Percentiles rank a stretch among this genome's conserved stretches.
Evolutionary conservation across 37 sponge, comb jelly and placozoan species (phyloP).

Genomic region (Beroe forskalii): DNA sequence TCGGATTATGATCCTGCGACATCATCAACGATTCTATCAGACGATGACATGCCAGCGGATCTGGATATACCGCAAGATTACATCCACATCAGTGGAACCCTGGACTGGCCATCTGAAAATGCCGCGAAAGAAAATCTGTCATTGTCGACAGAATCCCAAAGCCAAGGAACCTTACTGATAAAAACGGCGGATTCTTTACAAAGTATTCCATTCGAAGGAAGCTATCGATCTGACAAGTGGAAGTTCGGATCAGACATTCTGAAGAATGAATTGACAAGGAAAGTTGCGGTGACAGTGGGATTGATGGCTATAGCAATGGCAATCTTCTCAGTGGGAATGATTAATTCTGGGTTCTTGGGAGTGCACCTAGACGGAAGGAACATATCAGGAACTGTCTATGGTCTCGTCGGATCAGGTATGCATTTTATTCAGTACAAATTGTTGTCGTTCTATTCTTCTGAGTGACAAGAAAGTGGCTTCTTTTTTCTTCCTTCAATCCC

Average conservation of each 20-base stretch:
- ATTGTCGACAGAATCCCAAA: too few relatives aligned
- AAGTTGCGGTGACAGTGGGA: background rate
- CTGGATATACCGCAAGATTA: background rate
- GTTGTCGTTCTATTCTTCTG: background rate
- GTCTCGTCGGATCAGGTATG: conserved; percentile 59
- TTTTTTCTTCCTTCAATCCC: too few relatives aligned
- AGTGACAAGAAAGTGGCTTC: too few relatives aligned
- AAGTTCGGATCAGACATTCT: background rate
- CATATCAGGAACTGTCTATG: conserved; percentile 55
- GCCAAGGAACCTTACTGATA: too few relatives aligned
- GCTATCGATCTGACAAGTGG: background rate
- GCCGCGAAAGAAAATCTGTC: background rate
- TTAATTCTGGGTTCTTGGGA: conserved; percentile 49
- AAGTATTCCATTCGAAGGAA: too few relatives aligned
- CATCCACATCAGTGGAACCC: background rate
- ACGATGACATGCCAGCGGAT: background rate
- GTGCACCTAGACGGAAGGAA: conserved; percentile 37
- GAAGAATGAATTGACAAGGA: background rate
- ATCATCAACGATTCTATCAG: background rate
- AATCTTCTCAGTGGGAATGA: background rate
- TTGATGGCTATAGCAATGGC: background rate
- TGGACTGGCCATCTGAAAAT: background rate
- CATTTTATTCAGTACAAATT: background rate
- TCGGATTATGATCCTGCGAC: background rate
- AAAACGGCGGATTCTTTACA: too few relatives aligned